Percentiles rank a stretch among this genome's conserved stretches.
phyloP scores from a whole-genome alignment of 1,140 invertebrate genomes.

The Eubasilissa regina region DNA sequence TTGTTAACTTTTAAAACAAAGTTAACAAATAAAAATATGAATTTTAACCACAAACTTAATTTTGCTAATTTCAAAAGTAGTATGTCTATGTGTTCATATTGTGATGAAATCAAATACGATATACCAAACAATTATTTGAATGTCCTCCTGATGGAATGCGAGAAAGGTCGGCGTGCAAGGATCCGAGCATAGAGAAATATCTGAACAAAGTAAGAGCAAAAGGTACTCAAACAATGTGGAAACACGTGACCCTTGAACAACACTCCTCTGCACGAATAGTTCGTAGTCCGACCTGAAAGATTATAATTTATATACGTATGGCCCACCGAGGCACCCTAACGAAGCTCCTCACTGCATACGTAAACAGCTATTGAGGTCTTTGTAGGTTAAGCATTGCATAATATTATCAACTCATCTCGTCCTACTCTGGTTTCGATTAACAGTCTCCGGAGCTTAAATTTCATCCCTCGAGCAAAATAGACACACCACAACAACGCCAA shows the following conservation, averaged over 20 bases:
- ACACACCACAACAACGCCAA: too few relatives aligned
- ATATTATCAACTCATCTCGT: slow-evolving; percentile 48
- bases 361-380: slow-evolving; percentile 33
- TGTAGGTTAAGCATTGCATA: slow-evolving; percentile 41
- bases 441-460: neutral
- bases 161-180: neutral
- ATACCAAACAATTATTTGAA: neutral
- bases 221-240: neutral
- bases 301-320: slow-evolving; percentile 19
- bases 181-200: neutral
- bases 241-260: neutral
- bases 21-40: too few relatives aligned
- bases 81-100: too few relatives aligned
- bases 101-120: neutral
- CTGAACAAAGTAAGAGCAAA: neutral
- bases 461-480: neutral
- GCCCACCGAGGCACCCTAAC: slow-evolving; percentile 10
- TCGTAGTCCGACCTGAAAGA: neutral
- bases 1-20: too few relatives aligned
- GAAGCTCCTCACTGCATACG: slow-evolving; percentile 37
- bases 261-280: neutral
- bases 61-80: too few relatives aligned
- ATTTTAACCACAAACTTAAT: too few relatives aligned
- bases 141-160: neutral
- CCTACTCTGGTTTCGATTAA: slow-evolving; percentile 21